Conservation (phyloP, 1,140 invertebrate species). For the Oscheius sp. region DNA sequence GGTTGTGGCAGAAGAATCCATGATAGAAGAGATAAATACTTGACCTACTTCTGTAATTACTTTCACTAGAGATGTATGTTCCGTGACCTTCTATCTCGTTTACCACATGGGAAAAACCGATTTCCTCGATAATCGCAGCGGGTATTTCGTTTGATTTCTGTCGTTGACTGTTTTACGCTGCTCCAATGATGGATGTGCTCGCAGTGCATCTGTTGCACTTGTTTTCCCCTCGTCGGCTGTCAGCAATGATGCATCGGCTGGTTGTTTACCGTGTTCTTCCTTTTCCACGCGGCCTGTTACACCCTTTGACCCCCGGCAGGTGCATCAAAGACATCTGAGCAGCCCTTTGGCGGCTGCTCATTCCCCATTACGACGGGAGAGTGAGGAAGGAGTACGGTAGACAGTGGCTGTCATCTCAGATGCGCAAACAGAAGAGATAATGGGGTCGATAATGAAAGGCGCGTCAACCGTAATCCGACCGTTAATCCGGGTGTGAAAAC, state of each 20-base stretch:
- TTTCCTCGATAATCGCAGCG: not conserved
- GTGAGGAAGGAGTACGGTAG: too few species aligned
- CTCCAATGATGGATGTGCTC: not conserved
- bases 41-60: not conserved
- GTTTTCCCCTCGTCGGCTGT: not conserved
- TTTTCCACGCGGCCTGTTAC: not conserved
- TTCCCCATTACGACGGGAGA: too few species aligned
- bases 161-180: not conserved
- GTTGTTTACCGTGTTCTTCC: conserved; percentile 1
- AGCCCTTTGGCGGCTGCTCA: too few species aligned
- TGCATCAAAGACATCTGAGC: not conserved
- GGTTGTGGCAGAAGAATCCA: too few species aligned
- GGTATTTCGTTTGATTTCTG: not conserved
- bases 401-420: not conserved
- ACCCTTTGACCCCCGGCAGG: not conserved
- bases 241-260: not conserved
- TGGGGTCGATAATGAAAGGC: not conserved
- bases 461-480: not conserved
- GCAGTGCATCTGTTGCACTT: not conserved
- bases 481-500: not conserved
- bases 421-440: not conserved
- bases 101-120: not conserved
- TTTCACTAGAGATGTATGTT: too few species aligned
- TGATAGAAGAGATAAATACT: too few species aligned
- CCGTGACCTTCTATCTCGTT: too few species aligned